Evolutionary conservation across 2,113 vertebrate genomes (phyloP).

Genomic region (Narcine bancroftii): DNA sequence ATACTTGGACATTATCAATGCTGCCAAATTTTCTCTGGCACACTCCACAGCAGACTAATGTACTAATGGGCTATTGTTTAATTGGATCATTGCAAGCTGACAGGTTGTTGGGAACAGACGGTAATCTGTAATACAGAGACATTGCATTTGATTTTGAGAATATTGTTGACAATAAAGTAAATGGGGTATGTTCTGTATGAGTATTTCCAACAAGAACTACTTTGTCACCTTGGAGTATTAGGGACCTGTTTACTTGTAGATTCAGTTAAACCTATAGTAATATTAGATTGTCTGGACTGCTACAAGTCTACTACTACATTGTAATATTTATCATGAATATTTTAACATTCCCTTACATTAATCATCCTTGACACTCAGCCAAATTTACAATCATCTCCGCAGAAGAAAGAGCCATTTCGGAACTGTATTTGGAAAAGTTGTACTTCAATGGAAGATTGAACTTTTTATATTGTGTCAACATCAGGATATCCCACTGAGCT

Average conservation of each 20-base stretch:
- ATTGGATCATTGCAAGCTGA: slow-evolving; percentile 5
- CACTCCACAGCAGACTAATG: slow-evolving; percentile 3
- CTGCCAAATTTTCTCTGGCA: neutral
- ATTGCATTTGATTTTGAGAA: neutral
- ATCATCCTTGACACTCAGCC: neutral
- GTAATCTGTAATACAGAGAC: neutral
- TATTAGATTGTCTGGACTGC: neutral
- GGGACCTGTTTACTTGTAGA: neutral
- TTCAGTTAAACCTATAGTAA: neutral
- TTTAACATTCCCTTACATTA: neutral
- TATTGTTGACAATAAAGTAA: neutral
- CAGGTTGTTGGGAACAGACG: slow-evolving; percentile 11
- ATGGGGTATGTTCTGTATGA: neutral
- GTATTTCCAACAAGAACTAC: neutral
- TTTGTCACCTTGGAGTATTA: neutral
- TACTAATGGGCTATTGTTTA: neutral
- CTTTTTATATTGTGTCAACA: neutral
- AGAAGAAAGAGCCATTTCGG: neutral
- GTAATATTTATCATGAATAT: neutral
- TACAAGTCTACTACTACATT: neutral
- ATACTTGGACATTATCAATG: neutral
- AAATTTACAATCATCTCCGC: neutral
- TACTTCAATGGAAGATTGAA: neutral
- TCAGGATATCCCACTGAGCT: neutral
- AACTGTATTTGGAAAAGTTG: neutral